These are phyloP conservation scores for Arbacia lixula DNA, from an alignment of 53 echinoderm and acorn worm species.

Conservation along the genomic window DNA sequence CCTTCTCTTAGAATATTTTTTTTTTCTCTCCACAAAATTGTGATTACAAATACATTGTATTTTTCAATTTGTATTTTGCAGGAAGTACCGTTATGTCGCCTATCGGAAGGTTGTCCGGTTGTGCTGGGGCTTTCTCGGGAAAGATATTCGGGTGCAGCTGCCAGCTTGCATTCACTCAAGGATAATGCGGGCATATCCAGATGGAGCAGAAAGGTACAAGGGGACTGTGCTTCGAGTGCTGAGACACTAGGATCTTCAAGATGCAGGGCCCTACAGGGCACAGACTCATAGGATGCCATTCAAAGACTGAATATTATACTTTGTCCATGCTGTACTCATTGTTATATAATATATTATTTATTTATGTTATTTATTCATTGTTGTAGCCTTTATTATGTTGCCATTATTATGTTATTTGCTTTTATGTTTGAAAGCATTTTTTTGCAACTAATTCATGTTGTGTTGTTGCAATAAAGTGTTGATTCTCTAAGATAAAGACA, in stretches of 20 bases:
- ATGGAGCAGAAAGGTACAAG: background rate
- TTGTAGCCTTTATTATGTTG: background rate
- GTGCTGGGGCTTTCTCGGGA: constrained; percentile 52
- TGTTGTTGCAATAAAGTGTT: constrained; percentile 20
- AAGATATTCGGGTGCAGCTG: constrained; percentile 43
- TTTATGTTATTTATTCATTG: background rate
- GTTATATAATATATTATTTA: background rate
- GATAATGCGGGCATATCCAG: constrained; percentile 17
- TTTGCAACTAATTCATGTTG: constrained; percentile 2
- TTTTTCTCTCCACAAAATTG: background rate
- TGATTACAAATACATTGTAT: background rate
- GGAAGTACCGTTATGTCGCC: constrained; percentile 52
- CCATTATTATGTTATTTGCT: background rate
- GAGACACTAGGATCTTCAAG: background rate
- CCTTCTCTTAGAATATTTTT: background rate
- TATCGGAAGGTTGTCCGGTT: constrained; percentile 54
- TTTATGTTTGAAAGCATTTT: background rate
- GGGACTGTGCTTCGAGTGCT: constrained; percentile 20
- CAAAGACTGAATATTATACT: background rate
- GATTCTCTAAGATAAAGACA: background rate
- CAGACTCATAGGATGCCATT: too few relatives aligned
- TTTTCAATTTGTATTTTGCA: constrained; percentile 45
- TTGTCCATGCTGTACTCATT: background rate
- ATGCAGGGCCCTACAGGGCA: too few relatives aligned
- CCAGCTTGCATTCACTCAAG: constrained; percentile 42